phyloP scores from a whole-genome alignment of 2,113 vertebrate genomes.

The Gambusia affinis region DNA sequence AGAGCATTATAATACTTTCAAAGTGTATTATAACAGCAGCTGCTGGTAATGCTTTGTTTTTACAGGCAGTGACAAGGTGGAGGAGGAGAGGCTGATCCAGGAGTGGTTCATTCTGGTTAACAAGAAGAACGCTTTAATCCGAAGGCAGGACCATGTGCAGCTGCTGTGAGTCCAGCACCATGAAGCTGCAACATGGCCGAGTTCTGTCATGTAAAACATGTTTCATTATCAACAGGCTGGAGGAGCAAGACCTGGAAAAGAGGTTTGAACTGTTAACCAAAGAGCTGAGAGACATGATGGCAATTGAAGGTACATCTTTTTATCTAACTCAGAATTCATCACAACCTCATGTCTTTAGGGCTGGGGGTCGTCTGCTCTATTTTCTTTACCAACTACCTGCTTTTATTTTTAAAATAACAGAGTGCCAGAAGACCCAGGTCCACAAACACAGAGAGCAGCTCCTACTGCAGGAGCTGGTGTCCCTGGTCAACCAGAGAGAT shows the following conservation, averaged over 20 bases:
- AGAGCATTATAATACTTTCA: background rate
- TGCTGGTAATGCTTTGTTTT: background rate
- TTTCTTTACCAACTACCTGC: background rate
- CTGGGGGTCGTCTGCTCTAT: background rate
- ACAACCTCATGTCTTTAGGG: no score
- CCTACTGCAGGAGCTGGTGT: constrained; percentile 87
- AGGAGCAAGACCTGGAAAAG: constrained; percentile 89
- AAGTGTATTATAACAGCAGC: background rate
- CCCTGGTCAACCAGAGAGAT: constrained; percentile 89
- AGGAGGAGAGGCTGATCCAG: constrained; percentile 88
- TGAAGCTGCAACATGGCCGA: no score
- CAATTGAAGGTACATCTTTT: constrained; percentile 56
- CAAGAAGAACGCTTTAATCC: constrained; percentile 90
- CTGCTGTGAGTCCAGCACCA: constrained; percentile 77
- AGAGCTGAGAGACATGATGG: constrained; percentile 87
- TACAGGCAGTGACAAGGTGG: constrained; percentile 82
- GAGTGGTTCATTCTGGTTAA: constrained; percentile 92
- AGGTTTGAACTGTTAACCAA: constrained; percentile 87
- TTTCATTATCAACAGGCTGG: constrained; percentile 76
- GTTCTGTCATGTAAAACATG: background rate
- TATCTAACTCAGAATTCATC: background rate
- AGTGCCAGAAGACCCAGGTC: constrained; percentile 84
- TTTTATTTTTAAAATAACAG: constrained; percentile 58
- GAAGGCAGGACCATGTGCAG: constrained; percentile 90
- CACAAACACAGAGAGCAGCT: constrained; percentile 87